Conservation (phyloP, 2,113 vertebrate genomes). For the Malurus alboscapulatus region DNA sequence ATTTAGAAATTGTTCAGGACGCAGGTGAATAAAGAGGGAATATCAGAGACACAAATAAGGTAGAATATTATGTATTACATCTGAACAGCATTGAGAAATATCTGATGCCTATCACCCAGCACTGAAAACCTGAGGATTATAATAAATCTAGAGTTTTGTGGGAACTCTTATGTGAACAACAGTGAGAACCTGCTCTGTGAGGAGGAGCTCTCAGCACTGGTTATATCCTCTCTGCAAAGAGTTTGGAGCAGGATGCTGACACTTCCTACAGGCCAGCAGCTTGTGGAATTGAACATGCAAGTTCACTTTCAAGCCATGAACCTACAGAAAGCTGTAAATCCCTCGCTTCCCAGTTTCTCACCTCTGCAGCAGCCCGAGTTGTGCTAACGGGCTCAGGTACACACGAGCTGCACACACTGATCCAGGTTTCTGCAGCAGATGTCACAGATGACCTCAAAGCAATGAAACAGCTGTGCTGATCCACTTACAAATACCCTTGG, state of each 20-base stretch:
- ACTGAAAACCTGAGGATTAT: neutral
- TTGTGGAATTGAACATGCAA: neutral
- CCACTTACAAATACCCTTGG: constrained; percentile 60
- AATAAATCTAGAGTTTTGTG: neutral
- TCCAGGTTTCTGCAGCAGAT: constrained; percentile 67
- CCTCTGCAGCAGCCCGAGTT: neutral
- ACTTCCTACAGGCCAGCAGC: neutral
- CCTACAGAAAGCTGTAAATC: neutral
- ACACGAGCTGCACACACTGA: neutral
- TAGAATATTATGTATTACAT: neutral
- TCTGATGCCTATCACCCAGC: neutral
- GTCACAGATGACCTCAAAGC: constrained; percentile 63
- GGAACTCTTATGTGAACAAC: neutral
- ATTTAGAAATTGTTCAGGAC: neutral
- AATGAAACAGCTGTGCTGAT: constrained; percentile 57
- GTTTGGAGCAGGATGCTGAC: neutral
- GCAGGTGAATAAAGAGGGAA: neutral
- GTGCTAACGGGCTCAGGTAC: neutral
- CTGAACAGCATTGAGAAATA: neutral
- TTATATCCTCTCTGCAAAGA: neutral
- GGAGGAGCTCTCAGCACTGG: neutral
- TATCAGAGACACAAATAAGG: neutral
- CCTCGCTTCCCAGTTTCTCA: neutral
- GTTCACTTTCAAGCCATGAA: neutral
- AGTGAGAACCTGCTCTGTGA: neutral